Evolutionary conservation across 2,113 vertebrate species (phyloP), one percentile per base, ranked within the genome.

Genomic region (Melanerpes formicivorus): DNA sequence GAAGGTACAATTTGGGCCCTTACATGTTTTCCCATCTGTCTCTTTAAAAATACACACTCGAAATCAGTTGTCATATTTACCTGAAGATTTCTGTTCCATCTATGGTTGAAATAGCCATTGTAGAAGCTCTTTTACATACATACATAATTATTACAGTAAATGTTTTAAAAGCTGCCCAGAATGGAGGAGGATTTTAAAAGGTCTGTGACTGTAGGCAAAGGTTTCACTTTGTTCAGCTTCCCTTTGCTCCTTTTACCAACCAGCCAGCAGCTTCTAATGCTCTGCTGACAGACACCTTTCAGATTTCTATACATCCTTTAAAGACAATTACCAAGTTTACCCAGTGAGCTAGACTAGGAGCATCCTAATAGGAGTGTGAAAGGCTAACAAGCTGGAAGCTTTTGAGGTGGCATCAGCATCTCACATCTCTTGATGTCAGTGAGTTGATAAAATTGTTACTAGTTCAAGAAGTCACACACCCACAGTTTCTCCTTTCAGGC

Each of bases 301-400:
- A 85, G 81, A 76, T 93, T 90, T 87, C 86, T 90, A 19, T 54
- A 88, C 16, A 70, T 92, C 83, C 81, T 66, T 90, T 95, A 93
- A 91, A 95, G 89, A 95, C 93, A 95, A 96, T 95, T 96, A 96
- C 81, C 4, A 46, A 89, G 82, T 96, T 95, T 96, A 88, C 54
- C 71, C 93, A 90, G 81, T 75, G 64, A 89, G 77, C 50, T 56
- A 87, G 70, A 90, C 80, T 44, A 80, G 91, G 65, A 95, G 44
- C 74, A 91, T 72, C 66, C 82, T 96, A 93, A 95, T 67, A 97
- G 83, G 75, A 88, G 79, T 93, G 78, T 90, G 74, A 95, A 93
- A 97, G 80, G 93, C 95, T 97, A 97, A 92, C 81, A 95, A 96
- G 93, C 88, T 93, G 77, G 83, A 93, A 92, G 60, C 56, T 82